Conservation (phyloP, 1,140 invertebrate species). For the Caenorhabditis remanei region DNA sequence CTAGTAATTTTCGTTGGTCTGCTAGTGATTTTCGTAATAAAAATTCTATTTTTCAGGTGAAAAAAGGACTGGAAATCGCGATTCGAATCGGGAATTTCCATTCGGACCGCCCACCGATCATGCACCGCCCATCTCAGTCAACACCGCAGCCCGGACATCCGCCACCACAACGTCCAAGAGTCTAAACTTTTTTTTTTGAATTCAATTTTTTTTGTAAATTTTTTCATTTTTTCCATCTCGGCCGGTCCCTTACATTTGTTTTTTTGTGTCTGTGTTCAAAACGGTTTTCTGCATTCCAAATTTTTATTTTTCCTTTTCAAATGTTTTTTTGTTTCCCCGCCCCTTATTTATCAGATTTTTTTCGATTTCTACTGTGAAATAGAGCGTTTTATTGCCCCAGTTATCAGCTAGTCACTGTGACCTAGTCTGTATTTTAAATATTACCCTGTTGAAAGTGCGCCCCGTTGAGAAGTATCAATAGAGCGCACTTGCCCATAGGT, state of each 20-base stretch:
- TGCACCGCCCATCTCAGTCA: background rate
- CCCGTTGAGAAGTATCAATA: too few relatives aligned
- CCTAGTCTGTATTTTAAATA: too few relatives aligned
- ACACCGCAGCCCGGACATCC: background rate
- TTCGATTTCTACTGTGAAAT: background rate
- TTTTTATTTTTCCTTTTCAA: background rate
- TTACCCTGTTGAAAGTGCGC: too few relatives aligned
- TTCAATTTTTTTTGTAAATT: background rate
- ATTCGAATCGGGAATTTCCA: background rate
- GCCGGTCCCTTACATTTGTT: background rate
- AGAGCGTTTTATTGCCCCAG: too few relatives aligned
- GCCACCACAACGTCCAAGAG: background rate
- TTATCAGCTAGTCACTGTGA: background rate
- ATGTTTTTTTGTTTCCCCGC: background rate
- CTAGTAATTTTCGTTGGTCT: background rate
- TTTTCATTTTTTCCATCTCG: background rate
- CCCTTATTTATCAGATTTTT: background rate
- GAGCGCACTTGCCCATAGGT: too few relatives aligned
- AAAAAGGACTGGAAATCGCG: background rate
- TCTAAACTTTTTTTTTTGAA: background rate
- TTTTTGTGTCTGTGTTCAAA: background rate
- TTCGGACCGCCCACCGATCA: background rate
- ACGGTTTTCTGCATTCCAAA: constrained; percentile 4
- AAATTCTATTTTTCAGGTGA: background rate
- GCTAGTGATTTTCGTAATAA: background rate